Conservation (phyloP, 2,113 vertebrate genomes). For the Esox niger region DNA sequence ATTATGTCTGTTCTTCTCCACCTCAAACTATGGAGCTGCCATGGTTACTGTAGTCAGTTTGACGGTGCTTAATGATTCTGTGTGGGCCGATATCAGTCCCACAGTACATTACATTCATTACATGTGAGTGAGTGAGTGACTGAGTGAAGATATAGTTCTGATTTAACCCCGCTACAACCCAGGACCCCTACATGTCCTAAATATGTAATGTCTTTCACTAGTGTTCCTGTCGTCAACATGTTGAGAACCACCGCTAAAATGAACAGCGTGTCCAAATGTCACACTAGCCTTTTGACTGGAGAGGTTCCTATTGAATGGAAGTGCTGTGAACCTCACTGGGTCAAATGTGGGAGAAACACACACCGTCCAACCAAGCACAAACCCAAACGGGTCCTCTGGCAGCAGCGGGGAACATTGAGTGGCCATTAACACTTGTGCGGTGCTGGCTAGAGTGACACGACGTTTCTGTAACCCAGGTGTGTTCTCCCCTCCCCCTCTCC, state of each 20-base stretch:
- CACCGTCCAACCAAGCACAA: conserved; percentile 9
- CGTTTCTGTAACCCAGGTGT: not conserved
- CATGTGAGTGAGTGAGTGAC: too few species aligned
- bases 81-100: not conserved
- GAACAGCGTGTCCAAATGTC: conserved; percentile 48
- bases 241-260: not conserved
- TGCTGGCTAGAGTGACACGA: not conserved
- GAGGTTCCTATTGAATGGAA: conserved; percentile 2
- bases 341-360: not conserved
- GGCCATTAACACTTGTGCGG: not conserved
- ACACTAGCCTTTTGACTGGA: conserved; percentile 41
- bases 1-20: not conserved
- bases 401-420: conserved; percentile 9
- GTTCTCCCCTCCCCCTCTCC: conserved; percentile 27
- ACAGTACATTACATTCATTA: not conserved
- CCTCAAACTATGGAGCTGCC: too few species aligned
- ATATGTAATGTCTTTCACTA: not conserved
- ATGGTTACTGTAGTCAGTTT: too few species aligned
- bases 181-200: not conserved
- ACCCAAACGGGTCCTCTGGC: conserved; percentile 40
- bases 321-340: conserved; percentile 1
- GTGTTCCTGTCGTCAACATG: not conserved
- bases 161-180: not conserved
- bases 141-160: not conserved
- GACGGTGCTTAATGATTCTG: too few species aligned